Evolutionary conservation across 1,140 invertebrate species (phyloP).

Genomic region (Dufourea novaeangliae): DNA sequence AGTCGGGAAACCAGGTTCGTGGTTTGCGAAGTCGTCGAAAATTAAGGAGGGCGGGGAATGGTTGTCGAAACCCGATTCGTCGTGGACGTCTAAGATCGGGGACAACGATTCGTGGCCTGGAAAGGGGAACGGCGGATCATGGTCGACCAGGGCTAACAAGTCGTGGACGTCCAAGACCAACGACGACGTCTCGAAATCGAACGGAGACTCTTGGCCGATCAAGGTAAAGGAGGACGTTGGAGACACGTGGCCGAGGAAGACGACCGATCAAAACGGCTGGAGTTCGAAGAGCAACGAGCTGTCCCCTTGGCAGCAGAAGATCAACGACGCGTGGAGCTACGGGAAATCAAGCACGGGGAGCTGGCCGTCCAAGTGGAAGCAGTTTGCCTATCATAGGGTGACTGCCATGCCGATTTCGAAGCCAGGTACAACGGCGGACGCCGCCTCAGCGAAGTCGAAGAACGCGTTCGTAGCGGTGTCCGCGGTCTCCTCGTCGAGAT

Average conservation of each 20-base stretch:
- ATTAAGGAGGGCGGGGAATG: conserved; percentile 21
- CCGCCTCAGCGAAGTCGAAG: conserved; percentile 60
- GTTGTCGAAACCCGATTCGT: background rate
- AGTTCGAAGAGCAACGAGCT: conserved; percentile 16
- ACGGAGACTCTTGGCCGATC: background rate
- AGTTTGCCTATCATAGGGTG: conserved; percentile 77
- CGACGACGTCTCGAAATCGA: conserved; percentile 14
- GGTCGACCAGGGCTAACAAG: conserved; percentile 20
- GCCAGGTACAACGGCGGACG: conserved; percentile 64
- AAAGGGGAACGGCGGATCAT: background rate
- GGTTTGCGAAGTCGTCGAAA: conserved; percentile 32
- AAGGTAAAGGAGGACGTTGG: conserved; percentile 18
- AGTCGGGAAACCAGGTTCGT: conserved; percentile 3
- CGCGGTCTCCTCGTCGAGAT: conserved; percentile 71
- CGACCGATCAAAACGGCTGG: conserved; percentile 19
- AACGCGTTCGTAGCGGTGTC: conserved; percentile 78
- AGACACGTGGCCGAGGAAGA: conserved; percentile 25
- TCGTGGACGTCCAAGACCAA: conserved; percentile 15
- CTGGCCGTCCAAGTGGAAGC: conserved; percentile 75
- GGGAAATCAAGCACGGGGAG: conserved; percentile 59
- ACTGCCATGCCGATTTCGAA: conserved; percentile 70
- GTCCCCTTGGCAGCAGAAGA: conserved; percentile 64
- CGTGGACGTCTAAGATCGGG: conserved; percentile 13
- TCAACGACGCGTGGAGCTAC: conserved; percentile 68
- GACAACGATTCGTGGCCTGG: conserved; percentile 13